Conservation (phyloP, 2,888 invertebrate species). For the Sepiola atlantica region DNA sequence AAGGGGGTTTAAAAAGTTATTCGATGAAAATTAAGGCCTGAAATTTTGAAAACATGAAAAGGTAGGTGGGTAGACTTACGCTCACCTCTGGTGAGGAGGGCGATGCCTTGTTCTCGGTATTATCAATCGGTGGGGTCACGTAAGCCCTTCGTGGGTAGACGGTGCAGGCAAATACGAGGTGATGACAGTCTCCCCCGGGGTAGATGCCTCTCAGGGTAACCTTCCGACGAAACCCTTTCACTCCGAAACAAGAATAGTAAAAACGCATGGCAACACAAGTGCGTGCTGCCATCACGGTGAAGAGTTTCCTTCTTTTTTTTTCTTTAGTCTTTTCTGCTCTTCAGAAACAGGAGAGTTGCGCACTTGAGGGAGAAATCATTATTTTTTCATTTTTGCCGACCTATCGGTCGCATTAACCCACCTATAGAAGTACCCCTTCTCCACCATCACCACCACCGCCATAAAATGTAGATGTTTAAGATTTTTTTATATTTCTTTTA, state of each 20-base stretch:
- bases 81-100: not conserved
- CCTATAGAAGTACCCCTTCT: too few relatives aligned
- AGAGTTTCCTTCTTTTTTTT: not conserved
- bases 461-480: too few relatives aligned
- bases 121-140: not conserved
- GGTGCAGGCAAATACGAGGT: not conserved
- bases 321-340: too few relatives aligned
- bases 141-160: not conserved
- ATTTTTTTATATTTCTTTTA: not conserved
- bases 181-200: not conserved
- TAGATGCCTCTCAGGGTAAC: not conserved
- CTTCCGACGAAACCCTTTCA: not conserved
- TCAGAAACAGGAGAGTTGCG: not conserved
- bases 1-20: not conserved
- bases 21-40: not conserved
- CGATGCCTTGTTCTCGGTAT: not conserved
- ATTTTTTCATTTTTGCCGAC: too few relatives aligned
- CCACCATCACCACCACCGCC: too few relatives aligned
- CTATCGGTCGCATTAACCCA: too few relatives aligned
- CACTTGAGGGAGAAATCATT: conserved; percentile 3
- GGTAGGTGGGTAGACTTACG: not conserved
- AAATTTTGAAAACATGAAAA: not conserved
- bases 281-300: conserved; percentile 37
- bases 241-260: not conserved
- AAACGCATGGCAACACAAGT: conserved; percentile 34